Percentiles rank a stretch among this genome's conserved stretches.
phyloP scores from a whole-genome alignment of 2,113 vertebrate species.

The Poicephalus gulielmi region DNA sequence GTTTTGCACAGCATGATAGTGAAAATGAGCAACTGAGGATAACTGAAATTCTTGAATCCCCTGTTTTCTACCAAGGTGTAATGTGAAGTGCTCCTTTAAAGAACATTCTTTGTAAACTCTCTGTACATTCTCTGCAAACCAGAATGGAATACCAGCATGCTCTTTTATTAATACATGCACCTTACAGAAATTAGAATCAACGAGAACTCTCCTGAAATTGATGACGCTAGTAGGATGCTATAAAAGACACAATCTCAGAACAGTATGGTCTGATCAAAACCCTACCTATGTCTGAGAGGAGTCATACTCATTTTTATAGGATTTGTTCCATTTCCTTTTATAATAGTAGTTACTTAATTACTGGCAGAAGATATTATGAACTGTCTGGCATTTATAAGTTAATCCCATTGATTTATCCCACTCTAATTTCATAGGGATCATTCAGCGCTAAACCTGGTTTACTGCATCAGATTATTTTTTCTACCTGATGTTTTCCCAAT shows the following conservation, averaged over 20 bases:
- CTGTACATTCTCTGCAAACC: background rate
- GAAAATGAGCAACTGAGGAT: background rate
- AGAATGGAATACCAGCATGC: background rate
- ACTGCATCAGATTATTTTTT: background rate
- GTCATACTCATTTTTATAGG: background rate
- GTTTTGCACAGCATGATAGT: background rate
- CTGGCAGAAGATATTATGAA: background rate
- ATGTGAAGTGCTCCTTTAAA: background rate
- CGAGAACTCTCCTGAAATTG: background rate
- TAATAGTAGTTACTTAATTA: background rate
- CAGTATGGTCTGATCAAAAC: background rate
- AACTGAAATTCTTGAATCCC: background rate
- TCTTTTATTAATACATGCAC: background rate
- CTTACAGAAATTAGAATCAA: background rate
- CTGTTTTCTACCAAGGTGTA: background rate
- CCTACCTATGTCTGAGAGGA: background rate
- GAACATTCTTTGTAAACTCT: background rate
- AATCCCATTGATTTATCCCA: background rate
- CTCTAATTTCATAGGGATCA: background rate
- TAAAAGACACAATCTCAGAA: background rate
- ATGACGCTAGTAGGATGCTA: background rate
- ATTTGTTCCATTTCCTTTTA: background rate
- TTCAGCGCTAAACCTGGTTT: background rate
- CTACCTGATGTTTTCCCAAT: background rate
- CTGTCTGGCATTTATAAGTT: background rate